Conservation (phyloP, 2,113 vertebrate genomes). For the Cranoglanis bouderius region DNA sequence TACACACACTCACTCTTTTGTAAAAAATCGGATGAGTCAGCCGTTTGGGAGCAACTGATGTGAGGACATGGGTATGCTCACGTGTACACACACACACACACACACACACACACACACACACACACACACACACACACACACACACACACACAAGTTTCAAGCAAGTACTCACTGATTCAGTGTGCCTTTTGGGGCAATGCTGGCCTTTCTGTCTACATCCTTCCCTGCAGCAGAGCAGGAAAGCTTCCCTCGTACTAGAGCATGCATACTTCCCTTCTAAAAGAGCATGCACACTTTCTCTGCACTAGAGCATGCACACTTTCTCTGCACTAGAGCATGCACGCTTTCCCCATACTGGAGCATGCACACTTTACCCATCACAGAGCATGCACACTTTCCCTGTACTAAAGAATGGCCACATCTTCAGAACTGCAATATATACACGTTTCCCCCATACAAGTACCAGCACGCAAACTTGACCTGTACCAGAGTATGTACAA, state of each 20-base stretch:
- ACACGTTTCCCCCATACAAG: neutral
- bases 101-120: neutral
- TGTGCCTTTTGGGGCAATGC: neutral
- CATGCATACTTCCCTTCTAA: neutral
- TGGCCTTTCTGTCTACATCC: neutral
- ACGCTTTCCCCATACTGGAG: neutral
- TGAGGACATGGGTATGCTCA: constrained; percentile 2
- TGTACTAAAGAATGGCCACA: neutral
- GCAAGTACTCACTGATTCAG: neutral
- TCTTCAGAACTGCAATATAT: neutral
- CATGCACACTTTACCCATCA: neutral
- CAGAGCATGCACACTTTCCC: neutral
- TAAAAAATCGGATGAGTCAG: constrained; percentile 15
- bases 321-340: neutral
- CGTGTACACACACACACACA: neutral
- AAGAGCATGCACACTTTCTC: neutral
- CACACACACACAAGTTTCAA: neutral
- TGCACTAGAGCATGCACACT: no score
- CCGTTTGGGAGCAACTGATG: neutral
- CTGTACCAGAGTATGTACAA: neutral
- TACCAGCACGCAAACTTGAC: neutral
- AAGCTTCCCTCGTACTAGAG: no score
- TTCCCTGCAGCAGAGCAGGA: neutral
- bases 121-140: neutral
- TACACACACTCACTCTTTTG: neutral